Percentiles rank a stretch among this genome's conserved stretches.
Evolutionary conservation across 2,888 invertebrate species (phyloP).

Genomic region (Hyalella azteca): DNA sequence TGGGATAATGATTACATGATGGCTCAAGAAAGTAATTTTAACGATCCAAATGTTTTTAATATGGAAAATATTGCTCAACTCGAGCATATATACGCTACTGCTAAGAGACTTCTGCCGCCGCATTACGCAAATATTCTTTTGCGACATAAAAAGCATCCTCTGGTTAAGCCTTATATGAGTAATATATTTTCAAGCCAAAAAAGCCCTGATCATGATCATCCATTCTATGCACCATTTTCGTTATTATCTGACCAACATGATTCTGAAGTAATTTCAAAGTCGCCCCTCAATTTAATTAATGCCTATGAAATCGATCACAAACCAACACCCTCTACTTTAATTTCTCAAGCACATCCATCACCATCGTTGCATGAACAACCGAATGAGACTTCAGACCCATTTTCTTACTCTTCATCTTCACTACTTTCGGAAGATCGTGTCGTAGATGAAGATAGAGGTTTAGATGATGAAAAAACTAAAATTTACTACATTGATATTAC

Average conservation of each 20-base stretch:
- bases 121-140: no score
- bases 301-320: neutral
- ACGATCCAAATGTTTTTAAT: neutral
- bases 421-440: no score
- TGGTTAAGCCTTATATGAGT: neutral
- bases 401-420: neutral
- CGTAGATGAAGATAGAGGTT: neutral
- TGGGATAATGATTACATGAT: neutral
- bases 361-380: neutral
- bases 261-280: neutral
- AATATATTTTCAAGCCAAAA: neutral
- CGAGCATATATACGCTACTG: neutral
- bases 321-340: neutral
- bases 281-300: neutral
- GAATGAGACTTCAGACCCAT: neutral
- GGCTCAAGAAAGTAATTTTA: neutral
- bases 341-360: no score
- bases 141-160: no score
- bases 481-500: constrained; percentile 58
- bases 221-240: neutral
- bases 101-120: neutral
- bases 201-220: neutral
- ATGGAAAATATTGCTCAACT: neutral
- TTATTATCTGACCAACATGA: neutral
- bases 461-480: constrained; percentile 5